Evolutionary conservation across 2,888 invertebrate genomes (phyloP), one percentile per base, ranked within the genome.

Genomic region (Microctonus brassicae): DNA sequence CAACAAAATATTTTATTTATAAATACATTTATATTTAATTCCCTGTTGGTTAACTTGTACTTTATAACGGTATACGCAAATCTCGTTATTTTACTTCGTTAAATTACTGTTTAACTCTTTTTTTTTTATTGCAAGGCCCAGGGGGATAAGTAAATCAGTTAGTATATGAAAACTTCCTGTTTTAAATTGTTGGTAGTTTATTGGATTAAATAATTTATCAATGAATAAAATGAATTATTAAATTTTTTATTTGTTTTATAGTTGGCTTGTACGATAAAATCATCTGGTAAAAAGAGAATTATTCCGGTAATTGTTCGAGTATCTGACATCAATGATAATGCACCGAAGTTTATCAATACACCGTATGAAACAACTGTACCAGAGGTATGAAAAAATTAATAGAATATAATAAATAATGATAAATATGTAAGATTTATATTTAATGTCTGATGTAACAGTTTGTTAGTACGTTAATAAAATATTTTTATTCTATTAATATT

Each of bases 241-340:
- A 17, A 47, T 47, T 29, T 70, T 36, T 33, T 34, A 62, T 55
- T 73, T 70, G 75, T 68, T 69, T 66, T 67, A 55, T 90, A 95
- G 95, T 89, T 96, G 87, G 93, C 94, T 77, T 96, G 96, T 87
- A 94, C 94, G 77, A 92, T 95, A 80, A 93, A 92, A 88, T 90
- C 93, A 64, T 93, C 94, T 57, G 92, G 92, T 87, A 95, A 94
- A 86, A 93, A 94, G 86, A 91, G 94, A 77, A 95, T 94, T 75
- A 94, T 96, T 87, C 96, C 96, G 70, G 93, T 96, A 80, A 95
- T 96, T 85, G 95, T 96, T 78, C 90, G 96, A 88, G 94, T 96
- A 81, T 95, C 95, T 42, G 96, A 97, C 89, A 92, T 96, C 86
- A 96, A 97, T 86, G 96, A 97, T 88, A 97, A 97, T 88, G 92